These are phyloP conservation scores for Drosophila rhopaloa DNA, from an alignment of 1,140 invertebrate species.

Conservation along the genomic window DNA sequence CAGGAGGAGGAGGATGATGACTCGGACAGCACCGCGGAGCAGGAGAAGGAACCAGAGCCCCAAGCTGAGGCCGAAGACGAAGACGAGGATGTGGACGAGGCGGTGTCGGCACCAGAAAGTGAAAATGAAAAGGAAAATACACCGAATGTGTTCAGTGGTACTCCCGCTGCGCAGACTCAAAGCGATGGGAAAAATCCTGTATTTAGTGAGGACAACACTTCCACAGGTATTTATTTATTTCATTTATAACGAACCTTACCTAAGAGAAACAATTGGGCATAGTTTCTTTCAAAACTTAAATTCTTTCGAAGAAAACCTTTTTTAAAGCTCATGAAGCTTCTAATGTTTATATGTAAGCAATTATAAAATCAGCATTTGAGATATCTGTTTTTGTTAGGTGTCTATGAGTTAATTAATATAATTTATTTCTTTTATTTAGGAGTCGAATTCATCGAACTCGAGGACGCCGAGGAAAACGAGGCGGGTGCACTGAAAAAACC, in stretches of 20 bases:
- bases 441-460: conserved; percentile 76
- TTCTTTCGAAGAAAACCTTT: too few relatives aligned
- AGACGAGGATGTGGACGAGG: conserved; percentile 46
- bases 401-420: too few relatives aligned
- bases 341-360: too few relatives aligned
- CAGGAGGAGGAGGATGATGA: conserved; percentile 39
- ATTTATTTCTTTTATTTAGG: not conserved
- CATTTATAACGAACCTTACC: too few relatives aligned
- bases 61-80: conserved; percentile 43
- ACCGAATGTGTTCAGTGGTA: conserved; percentile 24
- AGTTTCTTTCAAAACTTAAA: too few relatives aligned
- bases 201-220: conserved; percentile 37
- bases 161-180: conserved; percentile 8
- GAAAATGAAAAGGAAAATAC: conserved; percentile 58
- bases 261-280: too few relatives aligned
- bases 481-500: conserved; percentile 59
- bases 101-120: conserved; percentile 53
- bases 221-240: conserved; percentile 27
- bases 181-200: conserved; percentile 51
- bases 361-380: too few relatives aligned
- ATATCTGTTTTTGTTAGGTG: too few relatives aligned
- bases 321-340: too few relatives aligned
- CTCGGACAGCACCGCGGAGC: conserved; percentile 42
- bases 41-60: conserved; percentile 29
- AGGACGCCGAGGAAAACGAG: conserved; percentile 46